These are phyloP conservation scores for Dasysyrphus albostriatus DNA, from an alignment of 2,888 invertebrate species.

Conservation along the genomic window DNA sequence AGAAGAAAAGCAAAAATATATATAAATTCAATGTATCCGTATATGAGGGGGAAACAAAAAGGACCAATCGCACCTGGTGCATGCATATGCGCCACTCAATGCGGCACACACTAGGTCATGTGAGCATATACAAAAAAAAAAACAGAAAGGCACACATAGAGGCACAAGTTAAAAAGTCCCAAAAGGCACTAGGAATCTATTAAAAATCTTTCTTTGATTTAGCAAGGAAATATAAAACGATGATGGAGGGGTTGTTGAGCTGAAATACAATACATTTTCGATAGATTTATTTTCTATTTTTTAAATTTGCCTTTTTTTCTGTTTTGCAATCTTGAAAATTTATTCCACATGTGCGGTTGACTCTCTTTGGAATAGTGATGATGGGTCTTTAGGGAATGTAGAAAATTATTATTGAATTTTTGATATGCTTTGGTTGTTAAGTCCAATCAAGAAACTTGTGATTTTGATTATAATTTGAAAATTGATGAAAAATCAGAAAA, in stretches of 20 bases:
- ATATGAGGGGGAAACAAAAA: constrained; percentile 37
- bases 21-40: constrained; percentile 33
- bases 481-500: too few species aligned
- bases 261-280: constrained; percentile 66
- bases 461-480: not conserved
- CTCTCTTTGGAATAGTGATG: constrained; percentile 30
- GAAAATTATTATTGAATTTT: not conserved
- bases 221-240: constrained; percentile 42
- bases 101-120: constrained; percentile 53
- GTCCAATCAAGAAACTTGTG: not conserved
- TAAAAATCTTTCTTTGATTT: constrained; percentile 67
- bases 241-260: constrained; percentile 55
- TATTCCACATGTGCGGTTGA: constrained; percentile 55
- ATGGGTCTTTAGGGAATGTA: constrained; percentile 16
- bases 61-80: constrained; percentile 71
- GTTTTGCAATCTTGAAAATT: constrained; percentile 36
- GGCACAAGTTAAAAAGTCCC: constrained; percentile 60
- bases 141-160: constrained; percentile 38
- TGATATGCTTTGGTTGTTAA: not conserved
- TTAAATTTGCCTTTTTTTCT: constrained; percentile 19
- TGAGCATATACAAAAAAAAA: not conserved
- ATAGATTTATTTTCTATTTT: constrained; percentile 58
- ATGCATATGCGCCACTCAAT: constrained; percentile 57
- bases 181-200: constrained; percentile 72
- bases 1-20: constrained; percentile 33